Base-by-base conservation (phyloP, 2,888 invertebrate species). In the Norana najaformis region DNA sequence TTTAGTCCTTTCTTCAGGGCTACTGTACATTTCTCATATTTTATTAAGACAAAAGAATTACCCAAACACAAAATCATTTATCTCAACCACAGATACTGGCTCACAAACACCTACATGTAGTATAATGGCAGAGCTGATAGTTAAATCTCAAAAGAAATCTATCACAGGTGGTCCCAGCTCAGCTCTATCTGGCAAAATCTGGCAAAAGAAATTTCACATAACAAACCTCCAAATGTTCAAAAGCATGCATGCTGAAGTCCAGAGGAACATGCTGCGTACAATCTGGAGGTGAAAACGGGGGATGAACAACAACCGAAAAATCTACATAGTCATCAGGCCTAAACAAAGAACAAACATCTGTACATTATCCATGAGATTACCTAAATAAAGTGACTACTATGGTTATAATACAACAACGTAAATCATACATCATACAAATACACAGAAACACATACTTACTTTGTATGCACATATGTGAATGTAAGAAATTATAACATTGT, bases 221-320 rank as follows among this genome's bases (percentile, higher is more conserved):
- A 95, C 90, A 89, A 91, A 94, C 96, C 94, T 95, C 95, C 35
- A 96, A 95, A 95, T 96, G 96, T 93, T 96, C 96, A 94, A 96
- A 96, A 4, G 96, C 95, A 93, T 96, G 95, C 95, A 96, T 96
- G 93, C 96, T 96, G 93, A 96, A 96, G 90, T 96, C 96, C 83
- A 96, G 93, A 23, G 95, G 94, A 91, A 96, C 96, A 36, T 96
- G 96, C 91, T 95, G 95, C 91, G 96, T 96, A 94, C 97, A 97
- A 93, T 96, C 96, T 13, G 97, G 97, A 83, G 94, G 93, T 89
- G 93, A 91, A 34, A 93, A 92, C 13, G 90, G 90, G 5, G 93
- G 90, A 30, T 91, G 92, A 13, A 93, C 92, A 37, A 92, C 89
- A 11, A 92, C 93, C 90, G 93, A 93, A 53, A 93, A 91, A 89